These are phyloP conservation scores for Gallinago nigripennis DNA, from an alignment of 2,797 vertebrate species.

Conservation along the genomic window DNA sequence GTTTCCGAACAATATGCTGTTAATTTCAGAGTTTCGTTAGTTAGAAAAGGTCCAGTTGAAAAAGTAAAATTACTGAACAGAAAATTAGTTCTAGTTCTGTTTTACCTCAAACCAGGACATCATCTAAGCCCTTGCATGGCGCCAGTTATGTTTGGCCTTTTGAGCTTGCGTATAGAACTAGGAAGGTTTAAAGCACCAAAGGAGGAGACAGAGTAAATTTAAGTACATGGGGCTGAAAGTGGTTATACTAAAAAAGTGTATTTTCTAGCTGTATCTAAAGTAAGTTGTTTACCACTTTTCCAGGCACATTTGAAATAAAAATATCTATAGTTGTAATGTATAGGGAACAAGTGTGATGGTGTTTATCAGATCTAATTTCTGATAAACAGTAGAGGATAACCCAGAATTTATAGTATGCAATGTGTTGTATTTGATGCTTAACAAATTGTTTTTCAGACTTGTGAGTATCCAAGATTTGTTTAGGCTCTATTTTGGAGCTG, in stretches of 20 bases:
- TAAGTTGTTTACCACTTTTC: not conserved
- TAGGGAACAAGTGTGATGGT: not conserved
- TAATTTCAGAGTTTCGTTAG: too few species aligned
- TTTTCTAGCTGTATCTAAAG: not conserved
- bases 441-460: not conserved
- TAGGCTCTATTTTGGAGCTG: not conserved
- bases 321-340: not conserved
- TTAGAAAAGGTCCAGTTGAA: too few species aligned
- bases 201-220: not conserved
- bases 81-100: too few species aligned
- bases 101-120: too few species aligned
- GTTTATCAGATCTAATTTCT: not conserved
- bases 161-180: not conserved
- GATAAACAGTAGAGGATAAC: not conserved
- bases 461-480: not conserved
- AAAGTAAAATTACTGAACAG: too few species aligned
- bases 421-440: not conserved
- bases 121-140: not conserved
- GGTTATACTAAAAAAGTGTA: not conserved
- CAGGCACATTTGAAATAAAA: not conserved
- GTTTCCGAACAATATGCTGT: too few species aligned
- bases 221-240: not conserved
- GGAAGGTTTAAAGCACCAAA: not conserved
- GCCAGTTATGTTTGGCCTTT: not conserved
- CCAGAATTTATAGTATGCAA: not conserved